These are phyloP conservation scores for Polyommatus iphigenia DNA, from an alignment of 2,888 invertebrate genomes.

Conservation along the genomic window DNA sequence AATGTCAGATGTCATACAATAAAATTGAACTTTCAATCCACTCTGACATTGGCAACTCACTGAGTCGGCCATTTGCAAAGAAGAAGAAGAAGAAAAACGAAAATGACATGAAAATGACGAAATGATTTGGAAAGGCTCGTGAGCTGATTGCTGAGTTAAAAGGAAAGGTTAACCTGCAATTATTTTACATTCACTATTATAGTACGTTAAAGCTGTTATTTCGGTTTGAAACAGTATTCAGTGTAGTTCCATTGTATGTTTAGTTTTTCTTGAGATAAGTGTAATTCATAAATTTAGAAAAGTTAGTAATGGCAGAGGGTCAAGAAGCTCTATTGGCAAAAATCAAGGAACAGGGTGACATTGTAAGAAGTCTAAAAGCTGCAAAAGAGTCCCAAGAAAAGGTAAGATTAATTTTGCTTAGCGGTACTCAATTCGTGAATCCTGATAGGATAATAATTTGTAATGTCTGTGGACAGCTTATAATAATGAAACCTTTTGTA, in stretches of 20 bases:
- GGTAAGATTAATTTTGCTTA: constrained; percentile 71
- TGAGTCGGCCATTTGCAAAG: too few species aligned
- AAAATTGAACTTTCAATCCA: too few species aligned
- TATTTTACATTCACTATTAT: constrained; percentile 46
- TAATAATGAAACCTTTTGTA: constrained; percentile 53
- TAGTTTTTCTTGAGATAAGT: constrained; percentile 29
- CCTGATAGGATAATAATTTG: constrained; percentile 13
- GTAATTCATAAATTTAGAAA: constrained; percentile 32
- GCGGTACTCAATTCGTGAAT: not conserved
- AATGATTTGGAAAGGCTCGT: constrained; percentile 28
- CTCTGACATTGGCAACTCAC: too few species aligned
- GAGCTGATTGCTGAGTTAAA: constrained; percentile 33
- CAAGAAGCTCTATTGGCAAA: constrained; percentile 63
- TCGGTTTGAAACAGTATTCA: constrained; percentile 58
- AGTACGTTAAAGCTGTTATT: constrained; percentile 45
- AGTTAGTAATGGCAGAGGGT: constrained; percentile 60
- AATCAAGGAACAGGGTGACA: constrained; percentile 86
- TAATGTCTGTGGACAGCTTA: constrained; percentile 36
- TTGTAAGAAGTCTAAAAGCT: constrained; percentile 89
- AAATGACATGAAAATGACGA: constrained; percentile 9
- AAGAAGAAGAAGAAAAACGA: too few species aligned
- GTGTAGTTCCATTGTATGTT: constrained; percentile 36
- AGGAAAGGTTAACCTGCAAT: constrained; percentile 57
- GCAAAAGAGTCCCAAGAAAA: constrained; percentile 88
- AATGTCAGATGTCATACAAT: constrained; percentile 10